These are phyloP conservation scores for Ormyrus labotus DNA, from an alignment of 2,888 invertebrate species.

Conservation along the genomic window DNA sequence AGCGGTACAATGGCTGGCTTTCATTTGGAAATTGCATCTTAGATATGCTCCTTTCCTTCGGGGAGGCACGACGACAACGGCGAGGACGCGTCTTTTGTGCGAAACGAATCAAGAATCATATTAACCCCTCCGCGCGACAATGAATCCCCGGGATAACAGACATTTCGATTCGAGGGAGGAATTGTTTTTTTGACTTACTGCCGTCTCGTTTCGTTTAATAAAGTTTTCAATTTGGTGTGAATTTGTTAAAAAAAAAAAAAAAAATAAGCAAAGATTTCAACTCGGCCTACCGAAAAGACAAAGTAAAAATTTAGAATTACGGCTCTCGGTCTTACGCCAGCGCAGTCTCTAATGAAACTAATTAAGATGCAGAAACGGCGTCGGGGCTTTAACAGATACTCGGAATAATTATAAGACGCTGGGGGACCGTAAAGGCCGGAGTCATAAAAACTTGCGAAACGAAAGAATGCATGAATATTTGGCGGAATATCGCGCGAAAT, in stretches of 20 bases:
- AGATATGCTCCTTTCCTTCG: conserved; percentile 14
- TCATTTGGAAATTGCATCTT: conserved; percentile 51
- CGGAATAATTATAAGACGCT: neutral
- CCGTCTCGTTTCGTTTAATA: no score
- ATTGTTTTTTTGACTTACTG: no score
- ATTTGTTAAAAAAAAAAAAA: no score
- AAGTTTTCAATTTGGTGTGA: no score
- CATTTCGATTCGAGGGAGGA: no score
- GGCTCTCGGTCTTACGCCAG: no score
- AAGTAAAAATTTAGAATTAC: no score
- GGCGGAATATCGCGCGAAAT: neutral
- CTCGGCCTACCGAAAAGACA: no score
- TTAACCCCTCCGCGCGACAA: conserved; percentile 32
- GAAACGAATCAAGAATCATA: conserved; percentile 37
- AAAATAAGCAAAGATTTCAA: no score
- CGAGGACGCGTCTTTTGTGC: conserved; percentile 35
- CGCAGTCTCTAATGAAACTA: no score
- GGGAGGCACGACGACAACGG: neutral
- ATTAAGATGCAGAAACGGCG: no score
- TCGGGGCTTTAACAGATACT: no score
- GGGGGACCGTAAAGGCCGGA: neutral
- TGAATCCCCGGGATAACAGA: conserved; percentile 39
- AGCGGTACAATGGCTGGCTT: conserved; percentile 29
- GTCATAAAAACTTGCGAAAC: neutral
- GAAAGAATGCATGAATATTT: conserved; percentile 17